Evolutionary conservation across 2,797 vertebrate species (phyloP).

Genomic region (Cyclopterus lumpus): DNA sequence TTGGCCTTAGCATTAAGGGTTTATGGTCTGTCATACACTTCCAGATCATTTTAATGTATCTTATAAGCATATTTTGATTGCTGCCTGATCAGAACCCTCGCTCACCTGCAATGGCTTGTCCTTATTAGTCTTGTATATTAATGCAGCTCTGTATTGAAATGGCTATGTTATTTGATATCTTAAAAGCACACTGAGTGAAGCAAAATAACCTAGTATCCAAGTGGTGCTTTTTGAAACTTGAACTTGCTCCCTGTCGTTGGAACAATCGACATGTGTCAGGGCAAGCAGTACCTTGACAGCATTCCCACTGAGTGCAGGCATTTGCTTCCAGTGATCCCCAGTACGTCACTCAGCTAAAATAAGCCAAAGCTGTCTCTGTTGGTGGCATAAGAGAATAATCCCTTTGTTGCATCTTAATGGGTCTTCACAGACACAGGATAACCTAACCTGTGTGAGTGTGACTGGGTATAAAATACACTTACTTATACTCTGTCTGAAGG

Average conservation of each 20-base stretch:
- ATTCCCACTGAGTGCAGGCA: conserved; percentile 11
- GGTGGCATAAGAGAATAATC: background rate
- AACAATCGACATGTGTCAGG: conserved; percentile 24
- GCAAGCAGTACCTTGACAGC: conserved; percentile 28
- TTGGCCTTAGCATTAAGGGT: conserved; percentile 56
- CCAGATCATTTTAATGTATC: conserved; percentile 68
- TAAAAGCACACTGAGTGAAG: conserved; percentile 77
- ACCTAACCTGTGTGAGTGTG: background rate
- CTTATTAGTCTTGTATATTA: conserved; percentile 74
- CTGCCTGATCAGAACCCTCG: conserved; percentile 69
- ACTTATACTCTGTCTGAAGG: conserved; percentile 3
- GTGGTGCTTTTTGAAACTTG: conserved; percentile 80
- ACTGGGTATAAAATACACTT: conserved; percentile 12
- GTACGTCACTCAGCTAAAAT: conserved; percentile 26
- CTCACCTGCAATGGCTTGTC: conserved; percentile 72
- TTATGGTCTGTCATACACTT: conserved; percentile 55
- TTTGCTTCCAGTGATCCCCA: conserved; percentile 35
- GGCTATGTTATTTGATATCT: conserved; percentile 76
- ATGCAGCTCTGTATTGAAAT: conserved; percentile 75
- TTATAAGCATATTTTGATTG: conserved; percentile 66
- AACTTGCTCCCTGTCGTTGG: conserved; percentile 56
- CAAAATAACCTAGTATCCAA: conserved; percentile 79
- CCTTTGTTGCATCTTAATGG: background rate
- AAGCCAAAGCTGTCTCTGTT: background rate
- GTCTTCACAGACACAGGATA: conserved; percentile 2